Conservation (phyloP, 2,797 vertebrate species). For the Anomalospiza imberbis region DNA sequence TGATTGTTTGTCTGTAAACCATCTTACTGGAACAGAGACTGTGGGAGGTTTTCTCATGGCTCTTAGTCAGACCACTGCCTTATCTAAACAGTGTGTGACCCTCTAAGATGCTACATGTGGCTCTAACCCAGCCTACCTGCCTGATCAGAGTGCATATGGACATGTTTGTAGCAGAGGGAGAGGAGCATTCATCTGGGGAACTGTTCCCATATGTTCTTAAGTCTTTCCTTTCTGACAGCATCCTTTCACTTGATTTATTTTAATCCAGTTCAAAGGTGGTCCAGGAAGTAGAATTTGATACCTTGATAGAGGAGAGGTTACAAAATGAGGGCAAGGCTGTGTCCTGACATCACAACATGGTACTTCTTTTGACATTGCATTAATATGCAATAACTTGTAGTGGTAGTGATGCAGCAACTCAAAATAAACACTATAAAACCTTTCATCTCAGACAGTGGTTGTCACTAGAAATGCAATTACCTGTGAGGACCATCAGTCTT, state of each 20-base stretch:
- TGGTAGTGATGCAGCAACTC: background rate
- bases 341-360: background rate
- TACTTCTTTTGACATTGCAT: background rate
- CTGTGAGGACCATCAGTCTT: background rate
- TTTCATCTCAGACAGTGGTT: background rate
- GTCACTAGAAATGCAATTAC: background rate
- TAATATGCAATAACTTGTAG: background rate
- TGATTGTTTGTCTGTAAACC: slow-evolving; percentile 45
- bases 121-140: background rate
- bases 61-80: slow-evolving; percentile 13
- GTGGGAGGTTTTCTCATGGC: slow-evolving; percentile 26
- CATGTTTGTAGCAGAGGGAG: background rate
- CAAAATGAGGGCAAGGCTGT: background rate
- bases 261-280: background rate
- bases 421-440: background rate
- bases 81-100: background rate
- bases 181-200: background rate
- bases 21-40: background rate
- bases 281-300: background rate
- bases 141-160: background rate
- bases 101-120: background rate
- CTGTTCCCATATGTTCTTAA: background rate
- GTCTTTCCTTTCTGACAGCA: background rate
- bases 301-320: background rate
- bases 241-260: background rate